These are phyloP conservation scores for Parelbella ahira DNA, from an alignment of 2,888 invertebrate genomes.

Conservation along the genomic window DNA sequence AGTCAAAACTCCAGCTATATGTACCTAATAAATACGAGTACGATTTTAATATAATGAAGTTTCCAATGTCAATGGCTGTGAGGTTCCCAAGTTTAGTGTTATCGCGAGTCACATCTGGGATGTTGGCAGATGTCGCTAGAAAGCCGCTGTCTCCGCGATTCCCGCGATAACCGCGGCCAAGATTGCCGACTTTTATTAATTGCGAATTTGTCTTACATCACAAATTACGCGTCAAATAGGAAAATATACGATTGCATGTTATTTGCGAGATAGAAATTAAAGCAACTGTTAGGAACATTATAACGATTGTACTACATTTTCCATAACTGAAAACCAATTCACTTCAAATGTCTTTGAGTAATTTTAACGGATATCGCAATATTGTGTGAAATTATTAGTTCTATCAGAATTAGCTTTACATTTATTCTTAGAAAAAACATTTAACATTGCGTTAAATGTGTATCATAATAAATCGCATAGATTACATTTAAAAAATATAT, in stretches of 20 bases:
- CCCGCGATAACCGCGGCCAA: conserved; percentile 43
- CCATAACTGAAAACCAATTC: no score
- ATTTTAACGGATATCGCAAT: no score
- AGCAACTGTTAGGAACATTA: no score
- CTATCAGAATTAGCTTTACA: no score
- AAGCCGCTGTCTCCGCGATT: conserved; percentile 48
- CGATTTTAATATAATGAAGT: conserved; percentile 21
- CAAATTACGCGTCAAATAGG: conserved; percentile 16
- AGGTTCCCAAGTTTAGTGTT: conserved; percentile 35
- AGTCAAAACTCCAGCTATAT: no score
- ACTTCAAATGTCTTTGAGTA: no score
- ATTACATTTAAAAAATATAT: no score
- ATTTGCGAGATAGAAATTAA: not conserved
- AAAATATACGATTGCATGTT: conserved; percentile 4
- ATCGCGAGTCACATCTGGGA: conserved; percentile 48
- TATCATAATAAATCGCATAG: no score
- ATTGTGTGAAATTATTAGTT: no score
- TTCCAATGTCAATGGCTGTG: conserved; percentile 19
- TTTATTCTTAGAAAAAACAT: no score
- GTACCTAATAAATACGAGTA: not conserved
- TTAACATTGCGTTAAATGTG: no score
- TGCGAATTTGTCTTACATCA: conserved; percentile 41
- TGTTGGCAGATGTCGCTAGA: conserved; percentile 54
- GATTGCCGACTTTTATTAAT: conserved; percentile 41
- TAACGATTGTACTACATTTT: no score